A percentile compares a stretch with the other conserved stretches of the same genome.
Evolutionary conservation across 2,888 invertebrate genomes (phyloP).

Genomic region (Torymus auratus): DNA sequence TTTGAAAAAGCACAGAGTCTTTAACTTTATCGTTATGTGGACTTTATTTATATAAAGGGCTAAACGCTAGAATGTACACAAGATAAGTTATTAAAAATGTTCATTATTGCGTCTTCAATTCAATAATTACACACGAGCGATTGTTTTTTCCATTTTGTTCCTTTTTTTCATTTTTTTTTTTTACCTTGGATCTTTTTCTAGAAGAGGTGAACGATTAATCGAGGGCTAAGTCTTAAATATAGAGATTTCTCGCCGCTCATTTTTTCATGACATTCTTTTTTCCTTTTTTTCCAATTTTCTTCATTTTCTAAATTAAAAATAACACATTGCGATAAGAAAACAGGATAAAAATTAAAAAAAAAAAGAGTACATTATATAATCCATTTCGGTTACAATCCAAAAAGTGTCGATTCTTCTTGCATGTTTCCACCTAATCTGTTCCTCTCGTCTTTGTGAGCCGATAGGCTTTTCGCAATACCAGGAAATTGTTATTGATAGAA

Average conservation of each 20-base stretch:
- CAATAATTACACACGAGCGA: conserved; percentile 50
- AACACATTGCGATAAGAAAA: conserved; percentile 55
- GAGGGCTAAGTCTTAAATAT: conserved; percentile 65
- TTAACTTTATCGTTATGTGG: conserved; percentile 69
- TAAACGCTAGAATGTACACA: conserved; percentile 75
- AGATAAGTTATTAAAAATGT: conserved; percentile 75
- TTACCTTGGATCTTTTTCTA: conserved; percentile 59
- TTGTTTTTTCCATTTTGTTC: conserved; percentile 35
- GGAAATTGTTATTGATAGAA: conserved; percentile 30
- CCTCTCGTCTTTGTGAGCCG: conserved; percentile 2
- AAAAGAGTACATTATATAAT: conserved; percentile 43
- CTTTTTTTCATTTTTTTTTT: conserved; percentile 33
- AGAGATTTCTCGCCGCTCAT: conserved; percentile 57
- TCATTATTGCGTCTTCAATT: conserved; percentile 69
- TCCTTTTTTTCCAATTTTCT: conserved; percentile 44
- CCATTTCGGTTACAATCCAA: conserved; percentile 45
- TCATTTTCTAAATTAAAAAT: conserved; percentile 53
- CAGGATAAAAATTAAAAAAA: conserved; percentile 45
- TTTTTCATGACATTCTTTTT: conserved; percentile 58
- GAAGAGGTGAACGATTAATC: conserved; percentile 68
- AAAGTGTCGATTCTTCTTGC: conserved; percentile 36
- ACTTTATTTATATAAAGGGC: conserved; percentile 75
- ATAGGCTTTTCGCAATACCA: conserved; percentile 26
- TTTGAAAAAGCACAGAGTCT: conserved; percentile 42
- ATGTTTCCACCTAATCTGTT: conserved; percentile 17